These are phyloP conservation scores for Marmota monax DNA, from an alignment of 2,113 vertebrate species.

Conservation along the genomic window DNA sequence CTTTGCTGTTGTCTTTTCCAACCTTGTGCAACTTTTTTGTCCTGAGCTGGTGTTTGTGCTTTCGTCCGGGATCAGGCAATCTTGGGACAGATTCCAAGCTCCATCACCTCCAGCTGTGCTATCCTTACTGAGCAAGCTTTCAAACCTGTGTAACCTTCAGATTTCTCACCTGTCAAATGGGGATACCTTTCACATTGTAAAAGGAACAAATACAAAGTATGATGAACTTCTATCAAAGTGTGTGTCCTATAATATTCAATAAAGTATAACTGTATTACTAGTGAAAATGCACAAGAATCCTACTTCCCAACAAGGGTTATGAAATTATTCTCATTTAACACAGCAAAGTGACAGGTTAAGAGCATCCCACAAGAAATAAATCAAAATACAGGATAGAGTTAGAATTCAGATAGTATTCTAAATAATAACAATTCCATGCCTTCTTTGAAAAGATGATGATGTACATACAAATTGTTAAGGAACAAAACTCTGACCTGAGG, in stretches of 20 bases:
- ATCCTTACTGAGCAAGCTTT: background rate
- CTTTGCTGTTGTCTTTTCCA: background rate
- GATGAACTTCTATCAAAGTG: background rate
- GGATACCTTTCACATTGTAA: background rate
- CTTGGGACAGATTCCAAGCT: background rate
- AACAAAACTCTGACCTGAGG: background rate
- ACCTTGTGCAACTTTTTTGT: background rate
- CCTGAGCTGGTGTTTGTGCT: background rate
- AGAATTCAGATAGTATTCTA: background rate
- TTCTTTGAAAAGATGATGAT: slow-evolving; percentile 32
- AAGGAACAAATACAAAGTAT: slow-evolving; percentile 5
- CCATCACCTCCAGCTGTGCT: background rate
- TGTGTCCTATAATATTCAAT: background rate
- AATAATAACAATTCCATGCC: background rate
- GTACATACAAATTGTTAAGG: background rate
- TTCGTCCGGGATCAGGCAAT: background rate
- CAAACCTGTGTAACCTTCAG: background rate
- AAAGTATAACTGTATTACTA: background rate
- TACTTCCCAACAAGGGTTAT: background rate
- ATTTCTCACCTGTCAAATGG: background rate
- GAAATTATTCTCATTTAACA: slow-evolving; percentile 12
- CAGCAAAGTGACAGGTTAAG: background rate
- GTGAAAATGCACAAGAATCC: background rate
- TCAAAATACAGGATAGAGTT: background rate
- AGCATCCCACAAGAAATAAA: background rate